Base-by-base conservation (phyloP, 1,140 invertebrate genomes). In the Heliconius himera region DNA sequence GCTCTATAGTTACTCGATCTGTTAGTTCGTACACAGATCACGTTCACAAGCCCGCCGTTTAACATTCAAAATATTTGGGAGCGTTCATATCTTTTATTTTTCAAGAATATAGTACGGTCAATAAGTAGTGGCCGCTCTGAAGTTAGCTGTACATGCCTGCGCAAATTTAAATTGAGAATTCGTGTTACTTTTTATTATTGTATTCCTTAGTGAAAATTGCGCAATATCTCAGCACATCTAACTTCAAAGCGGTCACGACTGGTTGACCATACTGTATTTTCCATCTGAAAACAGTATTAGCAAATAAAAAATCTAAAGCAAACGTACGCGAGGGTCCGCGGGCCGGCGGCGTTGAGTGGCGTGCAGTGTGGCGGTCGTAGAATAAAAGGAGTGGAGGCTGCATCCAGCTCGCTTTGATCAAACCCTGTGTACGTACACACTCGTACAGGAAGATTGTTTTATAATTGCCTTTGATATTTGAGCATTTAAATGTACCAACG, bases 391-490 rank as follows among this genome's bases (percentile, higher is more conserved):
- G 54, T 60, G 54, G n/a, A 9, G 54, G 54, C n/a, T 2, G 54
- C 54, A 22, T 60, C 20, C 54, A 60, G 54, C 54, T n/a, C 54
- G 54, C 22, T 66, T 66, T 66, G 60, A 66, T 66, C 60, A 66
- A 26, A 66, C 60, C 1, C 60, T 66, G 26, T 56, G 54, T 29
- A 66, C 60, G 60, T 29, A 66, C 60, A 22, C 22, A 16, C 3
- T 66, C 22, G 60, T 29, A 66, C 60, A 13, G 4, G 26, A 26
- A 29, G 60, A 66, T 66, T 66, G 60, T 66, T 66, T 66, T 66
- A 66, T 66, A 66, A 66, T 66, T 66, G 60, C 60, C 60, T 66
- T 66, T 66, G 60, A 29, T 66, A 66, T 66, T 66, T 66, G 60
- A 66, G 60, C 13, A 66, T 66, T 66, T 29, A 66, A 66, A 29